These are phyloP conservation scores for Nemopilema nomurai DNA, from an alignment of 30 jellyfish, hydroid and myxozoan genomes.

Conservation along the genomic window DNA sequence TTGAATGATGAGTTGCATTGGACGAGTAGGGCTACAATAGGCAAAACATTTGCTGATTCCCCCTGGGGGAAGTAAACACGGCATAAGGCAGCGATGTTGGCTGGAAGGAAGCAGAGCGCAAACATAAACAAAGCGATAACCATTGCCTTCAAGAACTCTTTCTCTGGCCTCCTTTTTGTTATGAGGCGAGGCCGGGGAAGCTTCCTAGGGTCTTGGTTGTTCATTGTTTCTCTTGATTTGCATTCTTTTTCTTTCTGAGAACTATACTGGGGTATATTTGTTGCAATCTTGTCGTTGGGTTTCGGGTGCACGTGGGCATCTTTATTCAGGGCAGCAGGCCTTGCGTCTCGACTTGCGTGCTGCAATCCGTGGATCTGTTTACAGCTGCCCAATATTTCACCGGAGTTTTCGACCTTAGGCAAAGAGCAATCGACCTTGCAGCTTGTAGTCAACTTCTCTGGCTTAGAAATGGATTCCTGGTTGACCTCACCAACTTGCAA, in stretches of 20 bases:
- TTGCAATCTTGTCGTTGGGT: not conserved
- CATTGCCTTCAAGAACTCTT: constrained; percentile 19
- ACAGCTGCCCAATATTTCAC: no score
- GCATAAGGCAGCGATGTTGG: not conserved
- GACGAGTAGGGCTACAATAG: not conserved
- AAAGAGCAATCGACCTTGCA: no score
- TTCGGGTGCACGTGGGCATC: no score
- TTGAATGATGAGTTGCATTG: constrained; percentile 17
- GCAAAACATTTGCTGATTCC: not conserved
- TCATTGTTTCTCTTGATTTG: no score
- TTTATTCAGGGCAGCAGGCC: no score
- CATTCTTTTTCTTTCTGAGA: not conserved
- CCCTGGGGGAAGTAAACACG: not conserved
- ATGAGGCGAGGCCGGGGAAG: not conserved
- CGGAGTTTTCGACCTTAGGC: no score
- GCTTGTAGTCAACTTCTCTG: no score
- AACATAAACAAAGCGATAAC: not conserved
- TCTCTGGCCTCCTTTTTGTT: constrained; percentile 9
- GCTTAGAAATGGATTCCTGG: no score
- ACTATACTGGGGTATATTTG: not conserved
- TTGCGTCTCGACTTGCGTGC: no score
- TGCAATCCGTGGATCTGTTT: no score
- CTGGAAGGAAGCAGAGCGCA: constrained; percentile 24
- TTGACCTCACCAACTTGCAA: no score
- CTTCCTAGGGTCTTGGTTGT: no score